Base-by-base conservation (phyloP, 1,140 invertebrate genomes). In the Homarus americanus region DNA sequence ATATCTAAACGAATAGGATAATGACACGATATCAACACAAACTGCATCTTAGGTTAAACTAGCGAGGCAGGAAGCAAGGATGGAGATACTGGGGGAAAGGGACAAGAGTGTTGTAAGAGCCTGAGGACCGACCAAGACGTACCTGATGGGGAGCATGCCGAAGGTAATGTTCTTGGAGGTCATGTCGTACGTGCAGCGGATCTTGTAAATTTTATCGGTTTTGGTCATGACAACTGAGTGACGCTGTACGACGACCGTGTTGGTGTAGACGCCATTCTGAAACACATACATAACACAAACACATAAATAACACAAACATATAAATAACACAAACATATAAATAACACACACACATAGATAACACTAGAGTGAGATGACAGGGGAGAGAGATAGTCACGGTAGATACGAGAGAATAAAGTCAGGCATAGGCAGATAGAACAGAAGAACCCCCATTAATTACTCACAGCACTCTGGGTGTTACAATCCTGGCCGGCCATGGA, bases 151-250 rank as follows among this genome's bases (percentile, higher is more conserved):
- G 97, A 98, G 98, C 97, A 98, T 98, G 95, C 98, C 98, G 95
- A 98, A 99, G 15, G 98, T 98, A 90, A 99, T 98, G 94, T 99
- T 99, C 95, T 98, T 98, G 0, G 98, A 98, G 82, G 97, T 97
- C 96, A 98, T 98, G 94, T 99, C 98, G 94, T 99, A 99, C 0
- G 98, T 99, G 93, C 98, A 99, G 93, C 98, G 98, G 53, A 99
- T 97, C 95, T 98, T 98, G 96, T 99, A 99, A 93, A 98, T 98
- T 94, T 99, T 99, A 94, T 99, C 98, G 1, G 98, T 97, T 95
- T 98, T 98, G 17, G 98, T 99, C 97, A 99, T 98, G 2, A 99
- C 98, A 10, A 98, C 97, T 93, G 97, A 98, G 95, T 99, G 98
- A 93, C 98, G 98, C 94, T 99, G 98, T 0, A 99, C 95, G 1